Evolutionary conservation across 2,888 invertebrate genomes (phyloP), one percentile per base, ranked within the genome.

Genomic region (Hololepta plana): DNA sequence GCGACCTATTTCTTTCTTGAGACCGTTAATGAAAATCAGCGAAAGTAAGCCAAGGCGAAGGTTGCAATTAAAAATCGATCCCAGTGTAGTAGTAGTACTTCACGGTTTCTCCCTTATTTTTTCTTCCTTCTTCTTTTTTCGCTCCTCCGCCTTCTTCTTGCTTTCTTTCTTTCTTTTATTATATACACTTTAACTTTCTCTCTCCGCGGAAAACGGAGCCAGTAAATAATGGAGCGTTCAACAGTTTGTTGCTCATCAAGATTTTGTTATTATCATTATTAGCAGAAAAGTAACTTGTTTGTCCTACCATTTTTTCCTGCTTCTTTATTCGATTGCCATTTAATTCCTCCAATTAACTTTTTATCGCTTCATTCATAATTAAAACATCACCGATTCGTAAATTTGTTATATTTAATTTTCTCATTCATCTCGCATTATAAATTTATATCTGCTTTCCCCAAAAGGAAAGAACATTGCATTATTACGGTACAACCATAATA

Each of bases 31-130:
- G 54, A 54, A 54, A 53, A 51, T 51, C 50, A 47, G 45, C 45
- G 44, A 51, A 35, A 55, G 49, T 54, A 47, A 54, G 55, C 54
- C 55, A 55, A 55, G 55, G 55, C 55, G 51, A 55, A 55, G 55
- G 54, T 47, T 55, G 55, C 55, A 55, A 55, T 55, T 55, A 55
- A 55, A 55, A 55, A 55, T 55, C 55, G 55, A 55, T 55, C 53
- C 46, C n/a, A 11, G 20, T 11, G 20, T 12, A 20, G 20, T 20
- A n/a, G n/a, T n/a, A n/a, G n/a, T n/a, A n/a, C n/a, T n/a, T n/a
- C n/a, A n/a, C n/a, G n/a, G n/a, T n/a, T n/a, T 24, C 16, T 10
- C 6, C 16, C 16, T 14, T 9, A 15, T 12, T 16, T 25, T 25
- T 25, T 26, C 20, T 12, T 8, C 12, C 11, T 14, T 16, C 20